Conservation (phyloP, 2,888 invertebrate species). For the Polietes domitor region DNA sequence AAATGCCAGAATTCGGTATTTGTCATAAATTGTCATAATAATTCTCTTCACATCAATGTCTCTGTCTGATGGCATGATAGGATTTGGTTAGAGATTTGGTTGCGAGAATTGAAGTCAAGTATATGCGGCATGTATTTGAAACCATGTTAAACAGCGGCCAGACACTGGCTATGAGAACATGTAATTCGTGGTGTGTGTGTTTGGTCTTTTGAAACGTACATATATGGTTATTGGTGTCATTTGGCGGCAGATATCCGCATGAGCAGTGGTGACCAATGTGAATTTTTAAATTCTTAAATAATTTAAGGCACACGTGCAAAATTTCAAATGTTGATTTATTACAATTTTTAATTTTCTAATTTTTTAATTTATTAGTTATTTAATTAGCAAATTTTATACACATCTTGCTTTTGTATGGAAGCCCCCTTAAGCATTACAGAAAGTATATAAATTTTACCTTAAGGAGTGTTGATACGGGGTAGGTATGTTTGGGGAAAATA, state of each 20-base stretch:
- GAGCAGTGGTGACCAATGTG: conserved; percentile 43
- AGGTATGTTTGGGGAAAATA: too few relatives aligned
- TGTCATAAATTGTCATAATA: conserved; percentile 61
- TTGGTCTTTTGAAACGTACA: conserved; percentile 35
- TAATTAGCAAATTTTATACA: too few relatives aligned
- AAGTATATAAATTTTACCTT: too few relatives aligned
- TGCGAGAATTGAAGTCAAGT: conserved; percentile 40
- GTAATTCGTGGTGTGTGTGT: conserved; percentile 12
- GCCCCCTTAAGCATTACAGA: too few relatives aligned
- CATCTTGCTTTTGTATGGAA: too few relatives aligned
- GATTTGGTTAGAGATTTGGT: conserved; percentile 35
- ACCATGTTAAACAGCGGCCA: not conserved
- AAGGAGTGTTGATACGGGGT: too few relatives aligned
- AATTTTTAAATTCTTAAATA: not conserved
- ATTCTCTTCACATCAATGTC: conserved; percentile 61
- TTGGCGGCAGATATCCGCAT: conserved; percentile 1
- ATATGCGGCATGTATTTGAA: not conserved
- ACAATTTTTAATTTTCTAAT: not conserved
- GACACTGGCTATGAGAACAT: not conserved
- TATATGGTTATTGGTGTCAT: conserved; percentile 59
- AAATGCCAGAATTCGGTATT: conserved; percentile 42
- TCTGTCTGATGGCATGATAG: conserved; percentile 28
- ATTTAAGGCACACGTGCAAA: too few relatives aligned
- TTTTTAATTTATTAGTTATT: not conserved
- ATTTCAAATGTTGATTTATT: not conserved